Percentiles rank a stretch among this genome's conserved stretches.
Conservation (phyloP, 2,113 vertebrate species). For the Genyomyrus donnyi region DNA sequence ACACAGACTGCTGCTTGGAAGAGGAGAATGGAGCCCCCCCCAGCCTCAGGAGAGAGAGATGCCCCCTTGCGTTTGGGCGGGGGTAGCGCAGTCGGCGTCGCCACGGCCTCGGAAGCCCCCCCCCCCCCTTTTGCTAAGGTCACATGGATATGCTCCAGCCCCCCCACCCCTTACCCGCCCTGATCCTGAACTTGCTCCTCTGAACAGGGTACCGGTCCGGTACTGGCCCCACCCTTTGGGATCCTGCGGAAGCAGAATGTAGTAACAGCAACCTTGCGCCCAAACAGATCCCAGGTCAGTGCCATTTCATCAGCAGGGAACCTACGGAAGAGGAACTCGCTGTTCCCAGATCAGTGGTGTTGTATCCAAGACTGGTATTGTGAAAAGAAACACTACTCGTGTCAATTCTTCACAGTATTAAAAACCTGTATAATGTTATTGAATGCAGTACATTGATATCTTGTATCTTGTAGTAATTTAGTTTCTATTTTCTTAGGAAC, state of each 20-base stretch:
- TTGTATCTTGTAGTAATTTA: slow-evolving; percentile 66
- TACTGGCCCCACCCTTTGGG: slow-evolving; percentile 50
- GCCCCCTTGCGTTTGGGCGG: not conserved
- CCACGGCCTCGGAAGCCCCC: not conserved
- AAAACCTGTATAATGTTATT: slow-evolving; percentile 61
- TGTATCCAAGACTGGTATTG: slow-evolving; percentile 28
- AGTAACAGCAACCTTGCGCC: not conserved
- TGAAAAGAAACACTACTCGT: slow-evolving; percentile 33
- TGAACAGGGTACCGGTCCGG: slow-evolving; percentile 56
- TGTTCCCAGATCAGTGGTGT: slow-evolving; percentile 20
- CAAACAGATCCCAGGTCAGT: slow-evolving; percentile 17
- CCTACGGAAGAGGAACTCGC: slow-evolving; percentile 3
- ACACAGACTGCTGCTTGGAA: not conserved
- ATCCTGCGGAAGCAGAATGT: not conserved
- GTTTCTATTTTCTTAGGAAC: slow-evolving; percentile 58
- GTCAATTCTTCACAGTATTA: slow-evolving; percentile 59
- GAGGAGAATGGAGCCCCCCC: not conserved
- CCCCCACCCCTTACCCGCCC: not conserved
- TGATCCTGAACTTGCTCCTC: not conserved
- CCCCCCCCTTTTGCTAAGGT: not conserved
- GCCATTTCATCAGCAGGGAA: not conserved
- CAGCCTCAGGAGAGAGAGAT: not conserved
- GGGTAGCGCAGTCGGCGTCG: not conserved
- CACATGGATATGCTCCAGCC: not conserved
- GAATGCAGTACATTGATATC: slow-evolving; percentile 67